Conservation (phyloP, 2,113 vertebrate species). For the Chloropsis hardwickii region DNA sequence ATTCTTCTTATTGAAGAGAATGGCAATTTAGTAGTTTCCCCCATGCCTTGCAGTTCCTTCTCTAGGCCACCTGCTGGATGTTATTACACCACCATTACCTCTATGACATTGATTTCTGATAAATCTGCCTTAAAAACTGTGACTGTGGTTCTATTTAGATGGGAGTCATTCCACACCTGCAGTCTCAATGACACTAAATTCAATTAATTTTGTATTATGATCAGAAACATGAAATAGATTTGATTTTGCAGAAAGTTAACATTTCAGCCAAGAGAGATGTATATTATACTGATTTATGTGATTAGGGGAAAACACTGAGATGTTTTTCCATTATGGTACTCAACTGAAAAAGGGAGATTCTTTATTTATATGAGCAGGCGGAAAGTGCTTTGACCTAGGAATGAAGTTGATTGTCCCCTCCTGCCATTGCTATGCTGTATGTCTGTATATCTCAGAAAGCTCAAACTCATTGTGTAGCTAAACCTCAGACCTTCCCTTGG, state of each 20-base stretch:
- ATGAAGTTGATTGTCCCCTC: background rate
- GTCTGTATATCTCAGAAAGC: background rate
- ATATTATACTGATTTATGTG: background rate
- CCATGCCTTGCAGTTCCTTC: background rate
- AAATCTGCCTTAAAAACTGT: background rate
- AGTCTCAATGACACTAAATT: background rate
- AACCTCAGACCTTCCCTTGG: background rate
- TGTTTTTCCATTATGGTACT: background rate
- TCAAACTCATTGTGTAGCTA: background rate
- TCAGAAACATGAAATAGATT: background rate
- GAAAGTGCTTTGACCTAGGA: background rate
- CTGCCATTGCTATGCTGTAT: background rate
- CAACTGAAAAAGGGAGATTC: background rate
- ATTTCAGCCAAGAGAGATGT: background rate
- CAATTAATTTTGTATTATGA: background rate
- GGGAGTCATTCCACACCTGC: background rate
- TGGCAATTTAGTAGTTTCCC: background rate
- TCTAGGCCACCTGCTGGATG: background rate
- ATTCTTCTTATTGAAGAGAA: background rate
- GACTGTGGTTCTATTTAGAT: background rate
- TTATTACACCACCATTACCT: background rate
- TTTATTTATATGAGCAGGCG: background rate
- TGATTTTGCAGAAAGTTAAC: background rate
- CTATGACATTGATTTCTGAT: background rate
- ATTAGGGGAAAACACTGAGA: background rate